Evolutionary conservation across 1,140 invertebrate genomes (phyloP).

Genomic region (Ladona fulva): DNA sequence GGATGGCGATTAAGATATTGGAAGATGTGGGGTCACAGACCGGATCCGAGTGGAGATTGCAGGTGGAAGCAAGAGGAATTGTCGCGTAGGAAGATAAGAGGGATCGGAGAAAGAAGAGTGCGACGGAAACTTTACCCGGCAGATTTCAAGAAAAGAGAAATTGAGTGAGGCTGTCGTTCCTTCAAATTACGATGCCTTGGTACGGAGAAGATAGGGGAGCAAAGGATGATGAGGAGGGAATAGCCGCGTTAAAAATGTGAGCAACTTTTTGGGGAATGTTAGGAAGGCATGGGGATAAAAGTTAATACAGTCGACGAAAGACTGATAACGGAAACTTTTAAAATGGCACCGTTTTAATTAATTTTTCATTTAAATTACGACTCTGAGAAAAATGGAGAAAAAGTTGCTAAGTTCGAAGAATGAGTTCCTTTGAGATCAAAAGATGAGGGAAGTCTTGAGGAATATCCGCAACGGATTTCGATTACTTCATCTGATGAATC

Average conservation of each 20-base stretch:
- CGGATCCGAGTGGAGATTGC: not conserved
- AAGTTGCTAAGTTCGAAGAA: not conserved
- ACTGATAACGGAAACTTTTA: not conserved
- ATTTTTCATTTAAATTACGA: not conserved
- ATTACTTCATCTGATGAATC: not conserved
- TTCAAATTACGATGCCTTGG: not conserved
- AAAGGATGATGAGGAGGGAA: not conserved
- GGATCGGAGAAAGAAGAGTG: not conserved
- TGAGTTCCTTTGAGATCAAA: not conserved
- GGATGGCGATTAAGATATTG: not conserved
- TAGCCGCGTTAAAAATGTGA: not conserved
- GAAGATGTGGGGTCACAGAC: not conserved
- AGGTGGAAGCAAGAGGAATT: not conserved
- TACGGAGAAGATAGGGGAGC: not conserved
- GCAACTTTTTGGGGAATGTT: not conserved
- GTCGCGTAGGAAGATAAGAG: not conserved
- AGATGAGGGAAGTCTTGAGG: not conserved
- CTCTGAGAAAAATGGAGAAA: not conserved
- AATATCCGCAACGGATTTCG: not conserved
- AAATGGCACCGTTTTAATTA: not conserved
- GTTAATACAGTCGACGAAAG: not conserved
- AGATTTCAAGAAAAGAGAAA: not conserved
- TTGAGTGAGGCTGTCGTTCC: not conserved
- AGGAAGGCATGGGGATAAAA: not conserved
- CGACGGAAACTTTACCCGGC: not conserved